phyloP scores from a whole-genome alignment of 2,113 vertebrate genomes.

The Phaethornis superciliosus region DNA sequence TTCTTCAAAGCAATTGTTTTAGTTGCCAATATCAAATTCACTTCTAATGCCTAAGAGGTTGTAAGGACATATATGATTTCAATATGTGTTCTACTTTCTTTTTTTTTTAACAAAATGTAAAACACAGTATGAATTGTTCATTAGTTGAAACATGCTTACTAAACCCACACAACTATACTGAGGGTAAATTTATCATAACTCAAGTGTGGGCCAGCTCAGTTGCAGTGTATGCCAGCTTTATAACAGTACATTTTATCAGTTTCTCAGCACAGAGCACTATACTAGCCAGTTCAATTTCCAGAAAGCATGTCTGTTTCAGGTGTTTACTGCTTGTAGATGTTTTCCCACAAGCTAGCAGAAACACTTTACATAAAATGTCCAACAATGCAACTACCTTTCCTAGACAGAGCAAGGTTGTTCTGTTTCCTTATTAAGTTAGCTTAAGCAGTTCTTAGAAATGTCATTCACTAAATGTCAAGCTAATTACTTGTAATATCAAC shows the following conservation, averaged over 20 bases:
- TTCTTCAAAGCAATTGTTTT: background rate
- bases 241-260: background rate
- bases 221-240: slow-evolving; percentile 32
- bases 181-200: slow-evolving; percentile 38
- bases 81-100: background rate
- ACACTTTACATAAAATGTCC: slow-evolving; percentile 17
- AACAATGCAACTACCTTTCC: slow-evolving; percentile 38
- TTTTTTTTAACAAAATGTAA: background rate
- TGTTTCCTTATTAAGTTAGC: slow-evolving; percentile 31
- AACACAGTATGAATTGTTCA: background rate
- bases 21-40: background rate
- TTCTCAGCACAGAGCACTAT: background rate
- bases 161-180: slow-evolving; percentile 8
- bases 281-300: slow-evolving; percentile 16
- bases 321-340: slow-evolving; percentile 41
- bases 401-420: slow-evolving; percentile 37
- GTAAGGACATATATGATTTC: slow-evolving; percentile 8
- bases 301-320: slow-evolving; percentile 32
- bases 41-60: slow-evolving; percentile 17
- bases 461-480: slow-evolving; percentile 65
- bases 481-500: slow-evolving; percentile 67
- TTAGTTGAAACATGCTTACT: slow-evolving; percentile 5
- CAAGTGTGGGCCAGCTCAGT: background rate
- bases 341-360: slow-evolving; percentile 49
- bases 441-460: slow-evolving; percentile 57